Evolutionary conservation across 2,113 vertebrate genomes (phyloP), one percentile per base, ranked within the genome.

Genomic region (Zosterops lateralis): DNA sequence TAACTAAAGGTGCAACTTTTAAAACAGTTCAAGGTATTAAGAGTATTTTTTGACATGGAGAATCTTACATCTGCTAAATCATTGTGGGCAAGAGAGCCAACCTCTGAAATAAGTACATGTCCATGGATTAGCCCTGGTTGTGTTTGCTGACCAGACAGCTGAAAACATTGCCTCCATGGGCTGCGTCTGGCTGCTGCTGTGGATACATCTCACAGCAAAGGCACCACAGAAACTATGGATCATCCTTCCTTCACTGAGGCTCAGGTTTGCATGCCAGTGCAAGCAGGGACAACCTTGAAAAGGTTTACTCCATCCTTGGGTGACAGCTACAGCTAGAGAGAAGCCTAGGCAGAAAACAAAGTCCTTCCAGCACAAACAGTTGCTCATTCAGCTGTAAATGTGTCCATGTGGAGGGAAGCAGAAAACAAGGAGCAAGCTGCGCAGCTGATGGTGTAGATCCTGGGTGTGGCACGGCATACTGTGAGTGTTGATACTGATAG

Each of bases 191-290:
- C 53, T 44, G 17, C 56, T 65, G 47, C 61, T n/a, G 57, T 48
- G n/a, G 51, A 12, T 34, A 2, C 1, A 2, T 8, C 65, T 47
- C 3, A 1, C 24, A 25, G 29, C 6, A 5, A 73, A 50, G 75
- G 60, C 34, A 17, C 14, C 2, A 1, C 34, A 12, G 45, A 36
- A 26, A 8, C 32, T 9, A 1, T 2, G 26, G n/a, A 17, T 47
- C 6, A 4, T 29, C 40, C 24, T 47, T 67, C 44, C 25, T 16
- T 58, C 3, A 0, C 48, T 22, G 25, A 18, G 7, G 67, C 34
- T 67, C 29, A 17, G 40, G 7, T 75, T 44, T 79, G 38, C 42
- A 12, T 2, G 0, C 34, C 14, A 48, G 14, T 14, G 21, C 32
- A 31, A n/a, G 45, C 34, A 64, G 22, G 32, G 13, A 50, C 31